phyloP scores from a whole-genome alignment of 2,113 vertebrate species.

The Vireo altiloquus region DNA sequence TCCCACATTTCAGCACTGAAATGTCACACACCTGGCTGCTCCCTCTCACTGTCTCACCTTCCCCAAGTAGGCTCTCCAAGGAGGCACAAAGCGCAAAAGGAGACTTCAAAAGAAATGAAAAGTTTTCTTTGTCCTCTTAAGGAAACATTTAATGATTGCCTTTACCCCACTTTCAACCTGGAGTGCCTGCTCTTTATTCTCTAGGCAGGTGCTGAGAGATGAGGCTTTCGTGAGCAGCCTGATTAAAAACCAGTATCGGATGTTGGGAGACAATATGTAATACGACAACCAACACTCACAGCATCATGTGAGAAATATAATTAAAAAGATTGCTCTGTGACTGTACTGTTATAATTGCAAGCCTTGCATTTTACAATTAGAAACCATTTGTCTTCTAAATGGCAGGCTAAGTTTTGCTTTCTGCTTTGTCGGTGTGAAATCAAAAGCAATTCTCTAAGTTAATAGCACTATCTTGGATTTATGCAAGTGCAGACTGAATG shows the following conservation, averaged over 20 bases:
- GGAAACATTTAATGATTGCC: not conserved
- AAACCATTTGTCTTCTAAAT: constrained; percentile 3
- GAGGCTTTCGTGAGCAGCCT: not conserved
- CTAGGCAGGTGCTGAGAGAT: constrained; percentile 26
- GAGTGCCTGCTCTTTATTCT: not conserved
- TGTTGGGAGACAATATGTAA: not conserved
- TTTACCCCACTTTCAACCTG: not conserved
- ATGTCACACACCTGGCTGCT: not conserved
- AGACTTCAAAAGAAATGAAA: constrained; percentile 6
- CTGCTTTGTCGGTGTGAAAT: not conserved
- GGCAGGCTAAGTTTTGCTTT: not conserved
- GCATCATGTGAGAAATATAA: not conserved
- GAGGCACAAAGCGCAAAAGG: not conserved
- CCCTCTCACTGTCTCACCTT: not conserved
- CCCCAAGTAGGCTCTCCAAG: not conserved
- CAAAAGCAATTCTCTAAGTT: not conserved
- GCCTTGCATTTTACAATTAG: not conserved
- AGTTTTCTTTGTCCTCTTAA: not conserved
- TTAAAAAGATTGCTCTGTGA: not conserved
- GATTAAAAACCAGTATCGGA: constrained; percentile 8
- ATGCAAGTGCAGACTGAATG: not conserved
- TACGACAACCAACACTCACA: constrained; percentile 11
- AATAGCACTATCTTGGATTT: not conserved
- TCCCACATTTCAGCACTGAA: not conserved
- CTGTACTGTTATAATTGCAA: not conserved